phyloP scores from a whole-genome alignment of 2,797 vertebrate species.

The Pterois miles region DNA sequence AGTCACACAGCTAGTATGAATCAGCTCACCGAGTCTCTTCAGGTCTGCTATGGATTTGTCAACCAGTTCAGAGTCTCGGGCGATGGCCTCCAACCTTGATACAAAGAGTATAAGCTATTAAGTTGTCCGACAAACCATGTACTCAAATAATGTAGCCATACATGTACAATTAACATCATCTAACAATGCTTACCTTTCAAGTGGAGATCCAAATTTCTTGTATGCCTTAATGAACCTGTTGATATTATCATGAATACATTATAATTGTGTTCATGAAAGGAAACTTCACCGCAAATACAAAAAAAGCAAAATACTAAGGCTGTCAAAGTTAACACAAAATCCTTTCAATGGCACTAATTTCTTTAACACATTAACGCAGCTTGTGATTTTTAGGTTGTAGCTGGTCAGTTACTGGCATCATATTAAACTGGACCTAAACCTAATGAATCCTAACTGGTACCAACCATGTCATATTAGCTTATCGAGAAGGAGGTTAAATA shows the following conservation, averaged over 20 bases:
- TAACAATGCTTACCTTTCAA: constrained; percentile 88
- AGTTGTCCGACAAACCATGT: not conserved
- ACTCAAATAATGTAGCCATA: not conserved
- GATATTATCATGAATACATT: not conserved
- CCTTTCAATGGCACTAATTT: too few relatives aligned
- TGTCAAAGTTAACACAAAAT: too few relatives aligned
- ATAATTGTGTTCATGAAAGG: not conserved
- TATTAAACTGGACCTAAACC: too few relatives aligned
- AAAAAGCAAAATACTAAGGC: not conserved
- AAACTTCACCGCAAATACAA: not conserved
- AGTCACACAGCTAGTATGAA: constrained; percentile 92
- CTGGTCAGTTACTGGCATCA: rapidly evolving
- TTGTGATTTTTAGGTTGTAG: too few relatives aligned
- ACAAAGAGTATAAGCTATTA: not conserved
- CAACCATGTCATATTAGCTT: too few relatives aligned
- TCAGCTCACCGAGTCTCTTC: constrained; percentile 93
- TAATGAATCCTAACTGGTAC: rapidly evolving
- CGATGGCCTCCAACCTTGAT: constrained; percentile 93
- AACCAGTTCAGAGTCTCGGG: constrained; percentile 96
- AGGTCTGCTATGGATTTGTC: constrained; percentile 98
- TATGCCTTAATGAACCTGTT: constrained; percentile 98
- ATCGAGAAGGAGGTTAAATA: too few relatives aligned
- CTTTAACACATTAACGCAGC: too few relatives aligned
- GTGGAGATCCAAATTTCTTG: constrained; percentile 97
- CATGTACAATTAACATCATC: not conserved